Evolutionary conservation across 2,797 vertebrate species (phyloP).

Genomic region (Antrozous pallidus): DNA sequence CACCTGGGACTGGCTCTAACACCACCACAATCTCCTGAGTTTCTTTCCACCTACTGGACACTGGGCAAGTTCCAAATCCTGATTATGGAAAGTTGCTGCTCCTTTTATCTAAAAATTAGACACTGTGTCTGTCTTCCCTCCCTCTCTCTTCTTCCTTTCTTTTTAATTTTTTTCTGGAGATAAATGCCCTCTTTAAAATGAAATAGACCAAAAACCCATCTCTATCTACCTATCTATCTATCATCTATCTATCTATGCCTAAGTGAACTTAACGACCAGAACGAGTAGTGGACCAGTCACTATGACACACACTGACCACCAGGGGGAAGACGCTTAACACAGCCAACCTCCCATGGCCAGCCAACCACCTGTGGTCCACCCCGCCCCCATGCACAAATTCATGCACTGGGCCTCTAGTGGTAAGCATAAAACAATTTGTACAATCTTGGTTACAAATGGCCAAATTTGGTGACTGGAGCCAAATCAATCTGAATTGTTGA

Average conservation of each 20-base stretch:
- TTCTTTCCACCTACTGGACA: neutral
- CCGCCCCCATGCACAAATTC: too few species aligned
- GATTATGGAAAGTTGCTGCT: neutral
- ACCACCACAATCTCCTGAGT: neutral
- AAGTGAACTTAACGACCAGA: too few species aligned
- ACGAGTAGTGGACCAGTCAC: too few species aligned
- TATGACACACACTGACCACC: too few species aligned
- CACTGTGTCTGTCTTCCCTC: neutral
- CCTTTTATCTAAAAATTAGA: slow-evolving; percentile 10
- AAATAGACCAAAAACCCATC: neutral
- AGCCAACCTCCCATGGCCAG: too few species aligned
- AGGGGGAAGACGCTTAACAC: too few species aligned
- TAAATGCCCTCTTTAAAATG: neutral
- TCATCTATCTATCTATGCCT: too few species aligned
- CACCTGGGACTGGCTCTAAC: slow-evolving; percentile 16
- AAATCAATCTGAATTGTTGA: neutral
- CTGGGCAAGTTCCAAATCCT: neutral
- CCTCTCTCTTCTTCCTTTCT: neutral
- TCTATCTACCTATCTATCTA: too few species aligned
- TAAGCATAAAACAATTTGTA: neutral
- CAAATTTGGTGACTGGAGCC: neutral
- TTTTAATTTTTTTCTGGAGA: neutral
- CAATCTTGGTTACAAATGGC: neutral
- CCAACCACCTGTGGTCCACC: too few species aligned
- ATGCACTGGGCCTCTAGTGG: too few species aligned